Evolutionary conservation across 2,888 invertebrate genomes (phyloP).

Genomic region (Lasioglossum villosulum): DNA sequence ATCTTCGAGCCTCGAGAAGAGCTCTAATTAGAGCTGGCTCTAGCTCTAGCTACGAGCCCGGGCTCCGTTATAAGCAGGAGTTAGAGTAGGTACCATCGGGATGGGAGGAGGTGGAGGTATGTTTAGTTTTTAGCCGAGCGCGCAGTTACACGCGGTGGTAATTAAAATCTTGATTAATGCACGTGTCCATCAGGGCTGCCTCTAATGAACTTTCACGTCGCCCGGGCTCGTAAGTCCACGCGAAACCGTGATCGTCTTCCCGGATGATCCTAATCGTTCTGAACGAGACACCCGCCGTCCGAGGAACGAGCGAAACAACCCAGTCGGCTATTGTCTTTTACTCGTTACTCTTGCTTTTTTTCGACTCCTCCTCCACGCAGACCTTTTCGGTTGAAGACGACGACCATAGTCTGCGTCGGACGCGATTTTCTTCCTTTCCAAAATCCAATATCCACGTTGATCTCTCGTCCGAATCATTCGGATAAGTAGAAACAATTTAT

Average conservation of each 20-base stretch:
- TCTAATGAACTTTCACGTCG: conserved; percentile 83
- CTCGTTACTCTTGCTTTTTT: not conserved
- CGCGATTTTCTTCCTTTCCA: not conserved
- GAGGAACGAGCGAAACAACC: not conserved
- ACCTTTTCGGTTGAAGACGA: not conserved
- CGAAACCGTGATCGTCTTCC: conserved; percentile 73
- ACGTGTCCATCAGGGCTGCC: conserved; percentile 81
- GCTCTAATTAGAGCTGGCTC: conserved; percentile 82
- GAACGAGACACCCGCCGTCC: conserved; percentile 40
- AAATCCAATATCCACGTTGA: too few relatives aligned
- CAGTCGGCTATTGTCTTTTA: not conserved
- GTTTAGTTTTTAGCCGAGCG: conserved; percentile 80
- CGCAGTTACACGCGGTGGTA: conserved; percentile 81
- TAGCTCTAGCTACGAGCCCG: conserved; percentile 72
- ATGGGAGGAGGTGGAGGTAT: conserved; percentile 71
- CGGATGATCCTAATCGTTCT: conserved; percentile 65
- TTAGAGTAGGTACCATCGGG: conserved; percentile 69
- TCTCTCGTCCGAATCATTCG: too few relatives aligned
- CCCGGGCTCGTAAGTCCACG: conserved; percentile 73
- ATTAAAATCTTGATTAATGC: conserved; percentile 84
- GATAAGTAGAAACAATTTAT: not conserved
- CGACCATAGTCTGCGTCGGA: not conserved
- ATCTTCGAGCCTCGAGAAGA: conserved; percentile 80
- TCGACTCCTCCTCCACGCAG: not conserved
- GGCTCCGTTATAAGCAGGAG: conserved; percentile 74